Evolutionary conservation across 2,797 vertebrate genomes (phyloP).

Genomic region (Rhinella marina): DNA sequence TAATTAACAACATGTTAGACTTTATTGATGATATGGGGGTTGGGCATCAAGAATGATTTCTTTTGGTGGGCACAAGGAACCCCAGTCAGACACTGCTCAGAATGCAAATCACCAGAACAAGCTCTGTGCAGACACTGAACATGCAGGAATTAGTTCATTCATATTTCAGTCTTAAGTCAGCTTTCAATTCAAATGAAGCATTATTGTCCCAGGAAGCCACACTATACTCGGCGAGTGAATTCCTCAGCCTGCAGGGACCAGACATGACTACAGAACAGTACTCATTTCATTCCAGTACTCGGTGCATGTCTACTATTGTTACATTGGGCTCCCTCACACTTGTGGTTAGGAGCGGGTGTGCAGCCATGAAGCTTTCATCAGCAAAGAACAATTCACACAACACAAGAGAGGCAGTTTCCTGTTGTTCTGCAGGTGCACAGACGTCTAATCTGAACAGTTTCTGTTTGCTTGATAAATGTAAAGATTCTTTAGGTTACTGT

Average conservation of each 20-base stretch:
- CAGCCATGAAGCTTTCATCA: slow-evolving; percentile 22
- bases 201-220: background rate
- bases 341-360: slow-evolving; percentile 12
- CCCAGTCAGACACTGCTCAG: no score
- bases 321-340: background rate
- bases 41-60: no score
- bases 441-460: slow-evolving; percentile 34
- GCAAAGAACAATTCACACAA: background rate
- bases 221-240: background rate
- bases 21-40: no score
- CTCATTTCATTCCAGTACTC: background rate
- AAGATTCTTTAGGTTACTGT: slow-evolving; percentile 30
- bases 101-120: no score
- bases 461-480: slow-evolving; percentile 20
- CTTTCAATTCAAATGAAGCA: no score
- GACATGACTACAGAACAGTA: background rate
- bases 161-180: no score
- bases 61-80: no score
- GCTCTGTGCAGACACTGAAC: no score
- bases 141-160: no score
- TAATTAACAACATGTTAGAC: no score
- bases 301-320: no score
- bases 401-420: slow-evolving; percentile 43
- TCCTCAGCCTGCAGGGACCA: background rate
- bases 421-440: slow-evolving; percentile 55